Conservation (phyloP, 2,888 invertebrate species). For the Drosophila tanythrix region DNA sequence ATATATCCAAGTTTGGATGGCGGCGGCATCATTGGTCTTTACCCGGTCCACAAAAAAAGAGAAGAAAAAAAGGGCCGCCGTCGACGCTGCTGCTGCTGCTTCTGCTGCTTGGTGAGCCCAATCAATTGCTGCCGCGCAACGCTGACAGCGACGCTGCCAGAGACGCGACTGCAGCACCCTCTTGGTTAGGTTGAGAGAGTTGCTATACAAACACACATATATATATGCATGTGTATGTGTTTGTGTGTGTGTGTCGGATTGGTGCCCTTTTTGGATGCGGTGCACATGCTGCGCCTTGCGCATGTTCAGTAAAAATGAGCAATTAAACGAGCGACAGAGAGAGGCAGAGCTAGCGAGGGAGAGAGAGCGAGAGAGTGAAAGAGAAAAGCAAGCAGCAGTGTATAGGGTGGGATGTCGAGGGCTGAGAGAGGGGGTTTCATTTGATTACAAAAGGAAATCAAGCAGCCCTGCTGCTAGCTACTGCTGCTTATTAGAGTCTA, state of each 20-base stretch:
- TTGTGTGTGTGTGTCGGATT: conserved; percentile 47
- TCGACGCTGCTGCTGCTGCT: conserved; percentile 40
- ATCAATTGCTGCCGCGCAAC: conserved; percentile 75
- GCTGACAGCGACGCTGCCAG: conserved; percentile 59
- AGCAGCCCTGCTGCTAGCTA: conserved; percentile 30
- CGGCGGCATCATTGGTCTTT: conserved; percentile 80
- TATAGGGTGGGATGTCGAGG: fast-evolving
- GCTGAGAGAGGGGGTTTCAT: background rate
- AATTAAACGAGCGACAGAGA: conserved; percentile 52
- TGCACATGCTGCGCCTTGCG: conserved; percentile 72
- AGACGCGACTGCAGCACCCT: conserved; percentile 37
- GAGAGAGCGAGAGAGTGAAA: background rate
- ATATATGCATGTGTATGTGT: background rate
- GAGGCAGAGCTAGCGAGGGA: conserved; percentile 6
- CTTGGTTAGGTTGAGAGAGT: conserved; percentile 47
- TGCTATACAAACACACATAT: conserved; percentile 1
- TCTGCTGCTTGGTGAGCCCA: conserved; percentile 58
- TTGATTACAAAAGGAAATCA: conserved; percentile 1
- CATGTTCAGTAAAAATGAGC: conserved; percentile 76
- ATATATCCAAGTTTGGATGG: conserved; percentile 76
- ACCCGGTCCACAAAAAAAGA: conserved; percentile 35
- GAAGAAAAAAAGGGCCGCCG: conserved; percentile 56
- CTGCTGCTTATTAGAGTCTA: conserved; percentile 41
- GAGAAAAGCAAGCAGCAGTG: background rate
- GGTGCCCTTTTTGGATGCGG: conserved; percentile 50